These are phyloP conservation scores for Acanthopagrus latus DNA, from an alignment of 2,797 vertebrate genomes.

Conservation along the genomic window DNA sequence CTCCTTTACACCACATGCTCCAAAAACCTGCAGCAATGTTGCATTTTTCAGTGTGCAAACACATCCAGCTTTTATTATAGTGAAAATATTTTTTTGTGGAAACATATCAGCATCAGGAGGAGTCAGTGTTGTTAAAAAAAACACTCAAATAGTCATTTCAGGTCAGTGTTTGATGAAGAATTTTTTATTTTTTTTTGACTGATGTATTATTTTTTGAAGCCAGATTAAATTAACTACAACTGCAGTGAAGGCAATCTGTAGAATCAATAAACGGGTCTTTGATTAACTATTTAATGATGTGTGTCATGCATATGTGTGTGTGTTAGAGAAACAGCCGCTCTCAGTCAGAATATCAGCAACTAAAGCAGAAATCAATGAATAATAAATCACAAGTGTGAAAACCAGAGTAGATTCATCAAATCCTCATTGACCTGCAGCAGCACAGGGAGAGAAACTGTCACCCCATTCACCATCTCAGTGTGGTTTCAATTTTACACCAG, in stretches of 20 bases:
- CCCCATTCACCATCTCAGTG: constrained; percentile 35
- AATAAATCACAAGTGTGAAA: constrained; percentile 65
- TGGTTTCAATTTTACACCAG: constrained; percentile 54
- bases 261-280: constrained; percentile 18
- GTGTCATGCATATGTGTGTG: constrained; percentile 1
- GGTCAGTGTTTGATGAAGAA: not conserved
- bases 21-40: not conserved
- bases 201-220: not conserved
- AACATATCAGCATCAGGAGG: not conserved
- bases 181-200: not conserved
- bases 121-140: not conserved
- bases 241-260: not conserved
- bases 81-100: not conserved
- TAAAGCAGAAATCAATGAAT: constrained; percentile 65
- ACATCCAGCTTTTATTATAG: not conserved
- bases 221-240: not conserved
- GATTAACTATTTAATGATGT: constrained; percentile 23
- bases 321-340: constrained; percentile 5
- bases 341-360: constrained; percentile 37
- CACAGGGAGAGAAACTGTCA: constrained; percentile 30
- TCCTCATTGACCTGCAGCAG: constrained; percentile 53
- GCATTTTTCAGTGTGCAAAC: not conserved
- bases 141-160: not conserved
- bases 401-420: constrained; percentile 67
- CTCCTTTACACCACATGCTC: constrained; percentile 21